Percentiles rank a stretch among this genome's conserved stretches.
Conservation (phyloP, 2,888 invertebrate species). For the Meteorus cinctellus region DNA sequence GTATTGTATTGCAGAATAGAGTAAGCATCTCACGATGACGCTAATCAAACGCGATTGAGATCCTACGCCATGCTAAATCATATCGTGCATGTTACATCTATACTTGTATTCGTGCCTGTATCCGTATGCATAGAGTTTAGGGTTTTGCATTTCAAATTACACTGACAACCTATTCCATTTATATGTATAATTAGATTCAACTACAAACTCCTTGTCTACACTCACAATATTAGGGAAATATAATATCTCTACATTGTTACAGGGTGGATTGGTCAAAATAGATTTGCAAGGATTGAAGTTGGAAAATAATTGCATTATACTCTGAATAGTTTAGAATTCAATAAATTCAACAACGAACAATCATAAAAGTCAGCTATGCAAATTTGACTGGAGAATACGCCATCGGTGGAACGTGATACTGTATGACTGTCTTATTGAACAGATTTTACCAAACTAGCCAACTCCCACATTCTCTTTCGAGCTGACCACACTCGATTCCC, state of each 20-base stretch:
- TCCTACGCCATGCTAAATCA: slow-evolving; percentile 7
- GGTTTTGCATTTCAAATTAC: slow-evolving; percentile 8
- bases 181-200: slow-evolving; percentile 9
- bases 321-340: background rate
- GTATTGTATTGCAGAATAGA: slow-evolving; percentile 4
- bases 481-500: background rate
- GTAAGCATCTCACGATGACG: slow-evolving; percentile 20
- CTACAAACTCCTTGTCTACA: background rate
- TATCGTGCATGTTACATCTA: slow-evolving; percentile 8
- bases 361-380: background rate
- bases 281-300: background rate
- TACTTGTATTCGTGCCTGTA: background rate
- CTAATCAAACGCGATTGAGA: slow-evolving; percentile 33
- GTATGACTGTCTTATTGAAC: background rate
- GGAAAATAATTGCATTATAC: background rate
- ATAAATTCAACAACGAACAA: background rate
- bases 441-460: background rate
- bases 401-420: background rate
- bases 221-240: background rate
- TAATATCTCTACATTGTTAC: background rate
- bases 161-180: background rate
- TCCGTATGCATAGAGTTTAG: background rate
- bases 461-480: background rate
- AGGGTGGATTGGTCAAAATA: background rate
- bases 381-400: background rate